Base-by-base conservation (phyloP, 1,140 invertebrate genomes). In the Oryctes rhinoceros region DNA sequence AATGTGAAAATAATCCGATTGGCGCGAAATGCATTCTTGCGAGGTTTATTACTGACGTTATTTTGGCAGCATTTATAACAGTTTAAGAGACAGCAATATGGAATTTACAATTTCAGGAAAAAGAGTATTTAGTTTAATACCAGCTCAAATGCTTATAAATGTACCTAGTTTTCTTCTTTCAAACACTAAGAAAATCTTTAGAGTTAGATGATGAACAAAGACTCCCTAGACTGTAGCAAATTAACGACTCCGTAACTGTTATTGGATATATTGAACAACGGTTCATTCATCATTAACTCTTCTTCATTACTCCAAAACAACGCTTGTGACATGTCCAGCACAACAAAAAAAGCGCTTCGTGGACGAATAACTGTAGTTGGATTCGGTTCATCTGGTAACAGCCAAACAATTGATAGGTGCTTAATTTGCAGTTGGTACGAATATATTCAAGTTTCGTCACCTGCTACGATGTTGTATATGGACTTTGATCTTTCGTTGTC, bases 91-190 rank as follows among this genome's bases (percentile, higher is more conserved):
- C 80, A 82, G 86, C 0, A 80, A 88, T 18, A 86, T 88, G 62
- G 85, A 87, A 75, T 77, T 88, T 88, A 67, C 88, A 80, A 85
- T 86, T 83, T 85, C 89, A 81, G 90, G 89, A 1, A 84, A 83
- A 81, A 83, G 83, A 80, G 81, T 89, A 11, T 83, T 83, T 35
- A 78, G n/a, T 15, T 47, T 37, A 30, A 24, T 30, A 49, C 20
- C 6, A 35, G 30, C 11, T 6, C 20, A 80, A 30, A 79, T 18
- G 35, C 1, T 79, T 1, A 65, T 67, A 37, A 24, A 10, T 7
- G 24, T 80, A 1, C n/a, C 78, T 11, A 3, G n/a, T 9, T 59
- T 78, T 30, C 37, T 48, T 15, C 47, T 81, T 37, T 80, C 83
- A 15, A 48, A 62, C 18, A 0, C 79, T 1, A 30, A 10, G 62